Evolutionary conservation across 2,888 invertebrate species (phyloP), one percentile per base, ranked within the genome.

Genomic region (Thecophora atra): DNA sequence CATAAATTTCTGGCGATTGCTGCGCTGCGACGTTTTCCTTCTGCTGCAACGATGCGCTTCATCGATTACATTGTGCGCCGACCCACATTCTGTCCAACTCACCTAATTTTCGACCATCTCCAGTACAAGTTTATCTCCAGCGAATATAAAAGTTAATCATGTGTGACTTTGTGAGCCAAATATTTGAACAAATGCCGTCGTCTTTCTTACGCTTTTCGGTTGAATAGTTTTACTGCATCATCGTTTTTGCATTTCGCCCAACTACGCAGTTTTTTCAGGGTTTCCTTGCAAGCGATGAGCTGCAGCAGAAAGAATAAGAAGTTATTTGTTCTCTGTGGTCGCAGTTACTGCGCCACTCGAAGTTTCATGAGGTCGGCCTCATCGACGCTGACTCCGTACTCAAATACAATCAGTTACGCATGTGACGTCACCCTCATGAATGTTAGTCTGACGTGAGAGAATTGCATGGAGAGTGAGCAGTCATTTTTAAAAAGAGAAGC

Each of bases 61-160:
- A 75, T 72, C n/a, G n/a, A n/a, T n/a, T n/a, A n/a, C n/a, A n/a
- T n/a, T n/a, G n/a, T 73, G 72, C 70, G 58, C 24, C 60, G 73
- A 65, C 73, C 72, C 65, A 75, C 63, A 62, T 75, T 71, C 65
- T 54, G 60, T n/a, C 21, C 64, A 54, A 71, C 47, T 69, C 72
- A 72, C 56, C 73, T 70, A 26, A 62, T 47, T n/a, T 60, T 26
- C 26, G 44, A 54, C 19, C 3, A 58, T 28, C 26, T 58, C 15
- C 3, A 28, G 26, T 28, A 58, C 37, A 2, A 37, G 37, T 37
- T 28, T 19, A 26, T 26, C 47, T 58, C 17, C 42, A 60, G 28
- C 69, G 37, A 44, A 28, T 60, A 44, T 62, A 5, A 60, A 69
- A 69, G 28, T 26, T 60, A 62, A 69, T 69, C 69, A 69, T 69